Evolutionary conservation across 2,113 vertebrate genomes (phyloP), one percentile per base, ranked within the genome.

Genomic region (Gymnarchus niloticus): DNA sequence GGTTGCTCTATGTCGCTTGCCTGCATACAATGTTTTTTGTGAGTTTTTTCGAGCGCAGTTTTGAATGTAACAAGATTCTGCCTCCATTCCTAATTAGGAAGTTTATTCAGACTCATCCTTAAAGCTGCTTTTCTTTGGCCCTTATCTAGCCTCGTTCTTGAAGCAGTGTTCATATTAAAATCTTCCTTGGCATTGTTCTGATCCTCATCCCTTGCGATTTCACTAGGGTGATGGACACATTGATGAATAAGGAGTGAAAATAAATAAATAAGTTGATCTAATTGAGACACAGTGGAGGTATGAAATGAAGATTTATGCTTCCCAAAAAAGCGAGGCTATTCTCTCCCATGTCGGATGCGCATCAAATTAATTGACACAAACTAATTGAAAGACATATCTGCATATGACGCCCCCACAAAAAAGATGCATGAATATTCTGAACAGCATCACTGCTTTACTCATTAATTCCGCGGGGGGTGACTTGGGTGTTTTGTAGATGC

Each of bases 271-370:
- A 82, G 10, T 17, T 2, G 48, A 56, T 54, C 48, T 33, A 82
- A 54, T 82, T 56, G 48, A 51, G 54, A 37, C 37, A 25, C 80
- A 82, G 48, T 37, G 25, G 51, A 82, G 48, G 80, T 19, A 82
- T 82, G 37, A 56, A 82, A 82, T 82, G 12, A 82, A 82, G 80
- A 52, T 82, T 82, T 82, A 82, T 82, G 48, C 80, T 49, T 52
- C 23, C 48, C 9, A 82, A 82, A 82, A 56, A 78, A 37, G 46
- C 23, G 21, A 33, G 80, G 54, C 46, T 78, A 52, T 82, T 82
- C 54, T 54, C 25, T 54, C 12, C 28, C 9, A n/a, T n/a, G 28
- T 82, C 80, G 52, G 80, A 82, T 56, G 46, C 52, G 78, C 33
- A 48, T 49, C 78, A 81, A 5, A 28, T 81, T 81, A 81, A 81